These are phyloP conservation scores for Brachyalestes nurse DNA, from an alignment of 2,797 vertebrate genomes.

Conservation along the genomic window DNA sequence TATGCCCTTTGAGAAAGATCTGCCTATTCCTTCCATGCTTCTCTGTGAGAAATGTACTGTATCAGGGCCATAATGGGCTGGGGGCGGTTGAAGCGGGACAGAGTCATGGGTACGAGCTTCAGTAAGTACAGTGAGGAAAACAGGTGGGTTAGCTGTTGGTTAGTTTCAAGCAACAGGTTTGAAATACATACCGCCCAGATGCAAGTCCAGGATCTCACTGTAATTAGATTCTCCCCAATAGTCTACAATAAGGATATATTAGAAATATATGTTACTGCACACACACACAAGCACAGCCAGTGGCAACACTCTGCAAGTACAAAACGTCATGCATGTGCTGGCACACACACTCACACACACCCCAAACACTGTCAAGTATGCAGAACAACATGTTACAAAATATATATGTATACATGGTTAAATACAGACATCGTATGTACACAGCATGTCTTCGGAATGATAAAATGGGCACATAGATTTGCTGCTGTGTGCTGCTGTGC, in stretches of 20 bases:
- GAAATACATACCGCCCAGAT: slow-evolving; percentile 99
- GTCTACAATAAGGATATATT: slow-evolving; percentile 99
- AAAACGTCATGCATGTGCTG: slow-evolving; percentile 73
- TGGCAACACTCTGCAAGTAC: slow-evolving; percentile 57
- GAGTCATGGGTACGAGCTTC: slow-evolving; percentile 39
- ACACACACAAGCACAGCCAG: slow-evolving; percentile 71
- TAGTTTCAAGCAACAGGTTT: slow-evolving; percentile 84
- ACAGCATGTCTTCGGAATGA: slow-evolving; percentile 60
- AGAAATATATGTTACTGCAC: slow-evolving; percentile 90
- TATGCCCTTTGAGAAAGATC: neutral
- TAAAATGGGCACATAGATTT: slow-evolving; percentile 76
- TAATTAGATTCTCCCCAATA: slow-evolving; percentile 99
- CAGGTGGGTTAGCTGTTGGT: slow-evolving; percentile 84
- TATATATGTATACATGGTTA: slow-evolving; percentile 58
- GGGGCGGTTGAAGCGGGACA: slow-evolving; percentile 60
- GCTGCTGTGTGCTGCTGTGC: slow-evolving; percentile 62
- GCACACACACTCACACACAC: slow-evolving; percentile 48
- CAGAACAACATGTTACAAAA: slow-evolving; percentile 47
- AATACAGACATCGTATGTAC: slow-evolving; percentile 52
- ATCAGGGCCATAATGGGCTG: neutral
- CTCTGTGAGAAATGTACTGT: neutral
- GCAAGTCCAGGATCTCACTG: slow-evolving; percentile 99
- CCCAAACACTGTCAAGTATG: slow-evolving; percentile 58
- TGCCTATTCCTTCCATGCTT: neutral
- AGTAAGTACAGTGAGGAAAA: slow-evolving; percentile 63